Evolutionary conservation across 2,888 invertebrate species (phyloP).

Genomic region (Nebria brevicollis): DNA sequence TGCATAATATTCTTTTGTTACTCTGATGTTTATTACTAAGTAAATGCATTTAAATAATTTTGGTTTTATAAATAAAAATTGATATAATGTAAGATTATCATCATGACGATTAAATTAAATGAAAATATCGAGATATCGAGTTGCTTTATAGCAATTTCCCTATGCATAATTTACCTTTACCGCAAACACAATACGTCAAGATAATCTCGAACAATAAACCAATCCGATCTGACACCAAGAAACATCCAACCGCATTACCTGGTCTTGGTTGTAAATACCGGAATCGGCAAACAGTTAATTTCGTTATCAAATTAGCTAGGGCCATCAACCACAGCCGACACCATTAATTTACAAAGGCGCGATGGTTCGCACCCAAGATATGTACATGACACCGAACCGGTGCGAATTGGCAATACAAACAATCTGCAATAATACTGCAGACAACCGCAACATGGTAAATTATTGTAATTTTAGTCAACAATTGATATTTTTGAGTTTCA

Average conservation of each 20-base stretch:
- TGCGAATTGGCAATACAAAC: not conserved
- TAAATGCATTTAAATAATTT: too few species aligned
- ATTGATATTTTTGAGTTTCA: not conserved
- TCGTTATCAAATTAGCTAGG: conserved; percentile 61
- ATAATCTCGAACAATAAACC: conserved; percentile 43
- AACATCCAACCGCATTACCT: conserved; percentile 27
- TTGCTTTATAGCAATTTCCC: too few species aligned
- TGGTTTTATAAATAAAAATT: too few species aligned
- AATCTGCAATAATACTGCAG: not conserved
- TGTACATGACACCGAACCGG: not conserved
- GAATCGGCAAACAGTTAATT: conserved; percentile 61
- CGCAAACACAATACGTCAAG: conserved; percentile 31
- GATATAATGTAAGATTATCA: too few species aligned
- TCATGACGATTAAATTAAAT: too few species aligned
- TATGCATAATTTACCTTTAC: not conserved
- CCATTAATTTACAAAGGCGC: not conserved
- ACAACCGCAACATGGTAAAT: not conserved
- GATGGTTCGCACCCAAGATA: not conserved
- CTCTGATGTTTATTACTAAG: too few species aligned
- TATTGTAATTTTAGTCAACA: not conserved
- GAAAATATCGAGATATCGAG: too few species aligned
- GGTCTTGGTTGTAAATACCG: conserved; percentile 59
- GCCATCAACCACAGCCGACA: conserved; percentile 53
- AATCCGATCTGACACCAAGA: conserved; percentile 28
- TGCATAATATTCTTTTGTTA: too few species aligned